phyloP scores from a whole-genome alignment of 2,888 invertebrate species.

The Amphiduros pacificus region DNA sequence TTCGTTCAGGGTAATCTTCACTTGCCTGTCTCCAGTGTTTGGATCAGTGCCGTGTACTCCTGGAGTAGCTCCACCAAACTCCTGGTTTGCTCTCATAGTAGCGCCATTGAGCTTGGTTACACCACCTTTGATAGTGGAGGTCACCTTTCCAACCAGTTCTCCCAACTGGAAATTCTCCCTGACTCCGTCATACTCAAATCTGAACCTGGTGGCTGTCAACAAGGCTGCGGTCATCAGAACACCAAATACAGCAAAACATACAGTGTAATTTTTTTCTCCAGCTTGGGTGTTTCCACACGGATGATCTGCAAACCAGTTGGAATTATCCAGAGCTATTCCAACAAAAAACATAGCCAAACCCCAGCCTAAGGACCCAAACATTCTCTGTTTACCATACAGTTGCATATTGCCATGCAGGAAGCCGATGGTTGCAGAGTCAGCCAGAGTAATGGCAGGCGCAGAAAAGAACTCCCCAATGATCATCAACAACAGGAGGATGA shows the following conservation, averaged over 20 bases:
- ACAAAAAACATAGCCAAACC: constrained; percentile 98
- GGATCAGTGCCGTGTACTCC: not conserved
- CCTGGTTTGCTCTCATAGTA: constrained; percentile 6
- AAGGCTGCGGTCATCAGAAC: constrained; percentile 94
- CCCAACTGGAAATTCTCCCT: constrained; percentile 39
- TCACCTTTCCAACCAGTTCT: constrained; percentile 42
- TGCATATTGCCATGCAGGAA: constrained; percentile 77
- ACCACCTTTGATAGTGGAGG: constrained; percentile 37
- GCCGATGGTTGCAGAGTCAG: constrained; percentile 66
- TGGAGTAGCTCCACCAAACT: not conserved
- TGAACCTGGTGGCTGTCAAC: constrained; percentile 85
- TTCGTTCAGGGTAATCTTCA: constrained; percentile 25
- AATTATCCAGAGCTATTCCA: constrained; percentile 82
- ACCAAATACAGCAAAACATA: constrained; percentile 97
- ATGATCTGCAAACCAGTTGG: constrained; percentile 91
- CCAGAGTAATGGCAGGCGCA: constrained; percentile 90
- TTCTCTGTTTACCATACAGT: constrained; percentile 89
- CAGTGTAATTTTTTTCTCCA: constrained; percentile 96
- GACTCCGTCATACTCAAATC: constrained; percentile 58
- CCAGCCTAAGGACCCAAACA: constrained; percentile 98
- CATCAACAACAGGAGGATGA: constrained; percentile 86
- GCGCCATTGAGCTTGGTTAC: not conserved
- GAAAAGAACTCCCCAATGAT: constrained; percentile 97
- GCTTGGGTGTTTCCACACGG: constrained; percentile 80
- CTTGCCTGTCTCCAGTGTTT: constrained; percentile 27